These are phyloP conservation scores for Phaethornis superciliosus DNA, from an alignment of 2,113 vertebrate species.

Conservation along the genomic window DNA sequence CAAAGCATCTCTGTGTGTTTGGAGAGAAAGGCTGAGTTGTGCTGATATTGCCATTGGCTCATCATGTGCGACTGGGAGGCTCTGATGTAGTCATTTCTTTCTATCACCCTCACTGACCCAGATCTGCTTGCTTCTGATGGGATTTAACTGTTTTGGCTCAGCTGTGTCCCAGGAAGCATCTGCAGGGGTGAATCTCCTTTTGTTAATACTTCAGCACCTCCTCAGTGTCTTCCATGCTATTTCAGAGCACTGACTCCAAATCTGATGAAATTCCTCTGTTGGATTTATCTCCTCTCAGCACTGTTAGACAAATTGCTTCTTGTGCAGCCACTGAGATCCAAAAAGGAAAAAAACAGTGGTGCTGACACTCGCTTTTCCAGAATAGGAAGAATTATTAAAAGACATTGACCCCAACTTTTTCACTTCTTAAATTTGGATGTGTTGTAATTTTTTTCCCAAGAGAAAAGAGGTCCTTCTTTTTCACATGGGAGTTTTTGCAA, in stretches of 20 bases:
- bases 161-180: neutral
- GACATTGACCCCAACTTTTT: neutral
- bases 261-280: neutral
- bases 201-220: neutral
- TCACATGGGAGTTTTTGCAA: conserved; percentile 23
- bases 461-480: neutral
- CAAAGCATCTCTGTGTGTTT: neutral
- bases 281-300: neutral
- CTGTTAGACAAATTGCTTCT: neutral
- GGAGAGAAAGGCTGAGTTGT: conserved; percentile 8
- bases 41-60: neutral
- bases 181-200: neutral
- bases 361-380: neutral
- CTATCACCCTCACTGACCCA: conserved; percentile 28
- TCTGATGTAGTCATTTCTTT: conserved; percentile 25
- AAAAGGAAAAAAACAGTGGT: neutral
- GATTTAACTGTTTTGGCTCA: neutral
- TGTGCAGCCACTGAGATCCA: neutral
- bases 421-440: neutral
- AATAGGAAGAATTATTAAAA: neutral
- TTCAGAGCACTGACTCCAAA: neutral
- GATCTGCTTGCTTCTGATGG: neutral
- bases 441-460: neutral
- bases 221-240: neutral
- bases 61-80: neutral